A percentile compares a stretch with the other conserved stretches of the same genome.
phyloP scores from a whole-genome alignment of 2,797 vertebrate genomes.

The Erithacus rubecula region DNA sequence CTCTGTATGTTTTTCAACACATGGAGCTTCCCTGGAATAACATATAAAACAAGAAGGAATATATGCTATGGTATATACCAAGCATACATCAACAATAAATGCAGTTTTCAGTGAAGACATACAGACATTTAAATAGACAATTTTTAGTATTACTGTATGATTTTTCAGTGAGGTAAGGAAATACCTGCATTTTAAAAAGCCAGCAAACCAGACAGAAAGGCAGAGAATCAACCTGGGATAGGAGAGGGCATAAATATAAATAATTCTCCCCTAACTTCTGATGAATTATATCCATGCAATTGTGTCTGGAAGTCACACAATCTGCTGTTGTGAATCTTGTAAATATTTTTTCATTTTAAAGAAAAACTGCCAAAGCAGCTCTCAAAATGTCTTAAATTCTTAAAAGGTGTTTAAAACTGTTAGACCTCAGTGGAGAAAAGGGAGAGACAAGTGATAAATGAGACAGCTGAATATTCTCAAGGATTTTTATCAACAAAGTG shows the following conservation, averaged over 20 bases:
- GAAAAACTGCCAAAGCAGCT: not conserved
- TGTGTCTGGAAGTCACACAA: not conserved
- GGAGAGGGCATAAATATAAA: not conserved
- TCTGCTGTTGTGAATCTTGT: not conserved
- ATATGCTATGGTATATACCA: not conserved
- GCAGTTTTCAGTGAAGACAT: not conserved
- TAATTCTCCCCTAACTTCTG: not conserved
- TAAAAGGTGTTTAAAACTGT: not conserved
- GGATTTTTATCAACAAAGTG: not conserved
- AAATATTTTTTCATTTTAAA: not conserved
- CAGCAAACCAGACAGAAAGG: not conserved
- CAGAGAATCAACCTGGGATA: not conserved
- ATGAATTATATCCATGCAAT: not conserved
- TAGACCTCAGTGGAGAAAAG: not conserved
- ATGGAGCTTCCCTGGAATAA: not conserved
- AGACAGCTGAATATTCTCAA: not conserved
- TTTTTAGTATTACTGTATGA: not conserved
- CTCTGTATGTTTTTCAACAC: not conserved
- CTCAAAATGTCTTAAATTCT: not conserved
- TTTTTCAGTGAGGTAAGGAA: not conserved
- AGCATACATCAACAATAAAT: not conserved
- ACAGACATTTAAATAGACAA: not conserved
- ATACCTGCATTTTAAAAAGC: not conserved
- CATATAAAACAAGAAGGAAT: not conserved
- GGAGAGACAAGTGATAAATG: not conserved